A percentile compares a stretch with the other conserved stretches of the same genome.
These are phyloP conservation scores for Myotis myotis DNA, from an alignment of 2,797 vertebrate genomes.

Conservation along the genomic window DNA sequence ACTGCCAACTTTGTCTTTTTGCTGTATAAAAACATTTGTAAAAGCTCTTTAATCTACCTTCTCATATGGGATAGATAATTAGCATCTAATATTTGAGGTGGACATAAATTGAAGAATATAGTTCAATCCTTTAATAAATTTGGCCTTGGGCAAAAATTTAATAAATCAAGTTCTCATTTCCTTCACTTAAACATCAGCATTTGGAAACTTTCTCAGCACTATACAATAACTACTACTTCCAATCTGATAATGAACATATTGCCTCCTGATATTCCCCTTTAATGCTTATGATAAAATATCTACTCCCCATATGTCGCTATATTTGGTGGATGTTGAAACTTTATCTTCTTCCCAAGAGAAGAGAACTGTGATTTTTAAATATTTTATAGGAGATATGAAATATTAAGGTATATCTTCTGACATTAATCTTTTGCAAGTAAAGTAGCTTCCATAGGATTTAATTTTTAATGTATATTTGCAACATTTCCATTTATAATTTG, in stretches of 20 bases:
- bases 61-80: not conserved
- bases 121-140: not conserved
- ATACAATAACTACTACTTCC: not conserved
- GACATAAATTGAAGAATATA: not conserved
- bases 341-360: not conserved
- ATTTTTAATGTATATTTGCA: slow-evolving; percentile 51
- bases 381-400: slow-evolving; percentile 37
- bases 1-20: not conserved
- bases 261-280: not conserved
- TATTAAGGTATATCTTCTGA: slow-evolving; percentile 38
- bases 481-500: slow-evolving; percentile 52
- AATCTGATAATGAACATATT: not conserved
- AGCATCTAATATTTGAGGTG: not conserved
- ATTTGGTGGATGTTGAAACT: slow-evolving; percentile 17
- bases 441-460: slow-evolving; percentile 31
- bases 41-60: not conserved
- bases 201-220: not conserved
- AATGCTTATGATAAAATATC: not conserved
- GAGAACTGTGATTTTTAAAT: slow-evolving; percentile 35
- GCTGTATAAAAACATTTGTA: not conserved
- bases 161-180: not conserved
- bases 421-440: slow-evolving; percentile 26
- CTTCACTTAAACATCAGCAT: not conserved
- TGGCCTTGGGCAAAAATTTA: not conserved
- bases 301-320: not conserved